Evolutionary conservation across 1,140 invertebrate genomes (phyloP), one percentile per base, ranked within the genome.

Genomic region (Scaptomyza graminum): DNA sequence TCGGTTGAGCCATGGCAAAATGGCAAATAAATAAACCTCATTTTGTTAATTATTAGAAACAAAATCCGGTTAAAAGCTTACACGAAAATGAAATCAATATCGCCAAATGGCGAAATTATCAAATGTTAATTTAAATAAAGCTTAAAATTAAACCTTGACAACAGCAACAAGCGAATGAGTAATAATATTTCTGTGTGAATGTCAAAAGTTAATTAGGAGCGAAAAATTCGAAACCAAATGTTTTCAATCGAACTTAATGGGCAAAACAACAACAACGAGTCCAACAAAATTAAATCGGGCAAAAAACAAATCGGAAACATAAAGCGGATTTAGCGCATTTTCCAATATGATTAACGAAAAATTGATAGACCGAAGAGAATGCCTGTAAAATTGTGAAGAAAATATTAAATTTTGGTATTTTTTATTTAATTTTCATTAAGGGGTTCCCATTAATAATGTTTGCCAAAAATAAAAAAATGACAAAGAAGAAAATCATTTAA

Each of bases 151-250:
- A n/a, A n/a, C n/a, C n/a, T n/a, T n/a, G n/a, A n/a, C n/a, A n/a
- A n/a, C n/a, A n/a, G n/a, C n/a, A n/a, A n/a, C n/a, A n/a, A n/a
- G n/a, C n/a, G n/a, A 25, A 25, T 25, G 5, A 25, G 25, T 25
- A 25, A 25, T 25, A 25, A 2, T 25, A 25, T 25, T 25, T 25
- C 5, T 25, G 25, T 25, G 2, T 31, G 5, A 51, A 39, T 46
- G 47, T 52, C 39, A 71, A 57, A 75, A 75, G 67, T 75, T 75
- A 75, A 75, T 75, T 75, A 75, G 61, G 67, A 61, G 55, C 67
- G 61, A 67, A 75, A 75, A 74, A 65, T 22, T 61, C 59, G 67
- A 75, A 75, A 75, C 67, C 72, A 75, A 75, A 75, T 75, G 72
- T 75, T 71, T 75, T 75, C 67, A 47, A 70, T 71, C 72, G n/a